phyloP scores from a whole-genome alignment of 2,113 vertebrate genomes.

The Sturnus vulgaris region DNA sequence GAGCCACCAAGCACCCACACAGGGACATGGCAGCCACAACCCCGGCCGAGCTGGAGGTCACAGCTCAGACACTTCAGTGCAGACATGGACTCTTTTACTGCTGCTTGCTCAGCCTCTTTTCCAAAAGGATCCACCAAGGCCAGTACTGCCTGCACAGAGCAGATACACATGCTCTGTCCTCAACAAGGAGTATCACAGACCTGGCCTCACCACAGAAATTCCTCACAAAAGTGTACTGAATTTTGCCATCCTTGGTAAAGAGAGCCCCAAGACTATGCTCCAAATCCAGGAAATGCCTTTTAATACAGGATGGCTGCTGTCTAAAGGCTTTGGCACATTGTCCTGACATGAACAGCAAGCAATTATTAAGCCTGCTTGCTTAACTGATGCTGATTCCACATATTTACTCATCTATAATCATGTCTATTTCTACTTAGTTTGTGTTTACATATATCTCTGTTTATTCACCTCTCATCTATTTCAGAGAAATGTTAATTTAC shows the following conservation, averaged over 20 bases:
- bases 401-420: constrained; percentile 62
- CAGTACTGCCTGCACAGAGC: accelerated
- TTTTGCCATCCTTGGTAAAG: not conserved
- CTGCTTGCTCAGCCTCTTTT: not conserved
- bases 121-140: not conserved
- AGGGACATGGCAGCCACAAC: accelerated
- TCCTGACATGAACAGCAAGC: constrained; percentile 13
- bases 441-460: constrained; percentile 58
- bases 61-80: not conserved
- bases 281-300: not conserved
- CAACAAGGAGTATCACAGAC: not conserved
- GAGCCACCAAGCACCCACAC: accelerated
- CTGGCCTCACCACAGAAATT: not conserved
- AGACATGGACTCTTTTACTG: not conserved
- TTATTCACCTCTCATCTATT: constrained; percentile 49
- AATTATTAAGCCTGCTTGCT: constrained; percentile 48
- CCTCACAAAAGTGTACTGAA: not conserved
- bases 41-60: not conserved
- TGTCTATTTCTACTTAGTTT: constrained; percentile 53
- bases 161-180: not conserved
- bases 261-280: not conserved
- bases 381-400: constrained; percentile 56
- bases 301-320: not conserved
- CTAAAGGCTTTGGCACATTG: not conserved
- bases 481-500: constrained; percentile 49